Evolutionary conservation across 2,797 vertebrate species (phyloP), one percentile per base, ranked within the genome.

Genomic region (Pyrocephalus nanus): DNA sequence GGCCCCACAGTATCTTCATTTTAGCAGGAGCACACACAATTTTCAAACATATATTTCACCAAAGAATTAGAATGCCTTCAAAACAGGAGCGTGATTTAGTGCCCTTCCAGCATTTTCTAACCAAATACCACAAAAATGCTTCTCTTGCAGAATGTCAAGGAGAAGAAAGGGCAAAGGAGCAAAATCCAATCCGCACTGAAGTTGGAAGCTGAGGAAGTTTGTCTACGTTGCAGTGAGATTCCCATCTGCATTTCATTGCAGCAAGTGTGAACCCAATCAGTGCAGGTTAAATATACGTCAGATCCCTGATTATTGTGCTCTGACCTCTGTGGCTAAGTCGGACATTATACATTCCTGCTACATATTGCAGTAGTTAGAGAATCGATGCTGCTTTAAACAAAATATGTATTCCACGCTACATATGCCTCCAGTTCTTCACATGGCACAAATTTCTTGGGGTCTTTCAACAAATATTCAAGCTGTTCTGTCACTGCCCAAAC

Each of bases 111-210:
- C 26, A 92, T 91, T 84, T 93, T 92, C 72, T 81, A 97, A 88
- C 34, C 64, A 86, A 95, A 95, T 51, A 64, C 79, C 76, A 84
- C 85, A 94, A 78, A 95, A 93, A 93, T 69, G 80, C 61, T 90
- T 69, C 36, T 94, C 80, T 87, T 94, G 64, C 75, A 97, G 92
- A 89, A 96, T 17, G 23, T 65, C 94, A 94, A 92, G 79, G 91
- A 93, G 62, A 92, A 88, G 38, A 83, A 92, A 94, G 64, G 92
- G 86, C 93, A 77, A 67, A 83, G 75, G 51, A 96, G n/a, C 82
- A 96, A 91, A 90, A 94, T 81, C 66, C 51, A 95, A 76, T 62
- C 50, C 10, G 0, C 19, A 43, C 74, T 67, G 61, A 94, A 93
- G 66, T 87, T 45, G 74, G 91, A n/a, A n/a, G 40, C 15, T 43